Conservation (phyloP, 2,113 vertebrate genomes). For the Catagonus wagneri region DNA sequence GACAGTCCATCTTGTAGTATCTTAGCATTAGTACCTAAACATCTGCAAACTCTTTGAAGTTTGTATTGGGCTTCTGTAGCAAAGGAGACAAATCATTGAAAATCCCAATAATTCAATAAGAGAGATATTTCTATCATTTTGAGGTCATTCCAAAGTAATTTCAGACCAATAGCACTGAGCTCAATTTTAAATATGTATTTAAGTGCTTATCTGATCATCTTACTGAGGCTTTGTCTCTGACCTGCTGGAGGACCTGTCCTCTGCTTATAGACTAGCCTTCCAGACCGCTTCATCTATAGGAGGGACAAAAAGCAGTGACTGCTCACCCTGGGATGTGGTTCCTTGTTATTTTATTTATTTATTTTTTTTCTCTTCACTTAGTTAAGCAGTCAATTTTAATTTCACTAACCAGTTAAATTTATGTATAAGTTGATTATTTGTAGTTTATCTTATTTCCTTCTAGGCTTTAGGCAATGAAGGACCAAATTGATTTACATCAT, state of each 20-base stretch:
- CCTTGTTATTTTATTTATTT: fast-evolving
- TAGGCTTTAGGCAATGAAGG: not conserved
- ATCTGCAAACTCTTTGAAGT: not conserved
- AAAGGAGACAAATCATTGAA: not conserved
- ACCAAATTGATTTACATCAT: not conserved
- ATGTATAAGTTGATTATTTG: not conserved
- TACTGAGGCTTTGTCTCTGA: not conserved
- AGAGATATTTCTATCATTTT: not conserved
- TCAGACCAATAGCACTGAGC: not conserved
- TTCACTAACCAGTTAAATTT: not conserved
- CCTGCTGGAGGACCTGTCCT: not conserved
- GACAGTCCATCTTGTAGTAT: not conserved
- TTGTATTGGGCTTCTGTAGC: not conserved
- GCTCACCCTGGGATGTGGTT: fast-evolving
- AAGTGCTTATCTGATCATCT: not conserved
- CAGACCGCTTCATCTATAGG: not conserved
- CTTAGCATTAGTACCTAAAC: not conserved
- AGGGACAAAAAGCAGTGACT: not conserved
- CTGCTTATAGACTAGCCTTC: fast-evolving
- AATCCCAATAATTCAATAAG: not conserved
- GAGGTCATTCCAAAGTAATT: not conserved
- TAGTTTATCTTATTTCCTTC: not conserved
- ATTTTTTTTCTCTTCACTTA: not conserved
- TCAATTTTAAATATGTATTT: not conserved
- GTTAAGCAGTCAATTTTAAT: not conserved